Conservation (phyloP, 1,140 invertebrate species). For the Drosophila punjabiensis region DNA sequence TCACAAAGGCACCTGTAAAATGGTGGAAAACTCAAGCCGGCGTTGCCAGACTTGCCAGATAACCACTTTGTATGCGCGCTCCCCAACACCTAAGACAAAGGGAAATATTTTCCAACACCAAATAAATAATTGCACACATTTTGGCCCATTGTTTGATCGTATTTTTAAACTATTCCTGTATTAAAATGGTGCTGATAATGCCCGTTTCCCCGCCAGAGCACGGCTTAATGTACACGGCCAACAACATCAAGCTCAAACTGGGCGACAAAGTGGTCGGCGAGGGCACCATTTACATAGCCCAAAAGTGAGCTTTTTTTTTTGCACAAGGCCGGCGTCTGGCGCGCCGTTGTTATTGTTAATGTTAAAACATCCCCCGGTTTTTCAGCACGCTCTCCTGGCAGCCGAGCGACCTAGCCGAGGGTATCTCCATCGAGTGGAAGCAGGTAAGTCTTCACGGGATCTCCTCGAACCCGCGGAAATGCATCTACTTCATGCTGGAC, state of each 20-base stretch:
- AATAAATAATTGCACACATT: constrained; percentile 11
- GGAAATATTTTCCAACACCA: constrained; percentile 46
- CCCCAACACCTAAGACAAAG: background rate
- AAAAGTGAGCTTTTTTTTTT: constrained; percentile 64
- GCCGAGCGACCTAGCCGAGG: constrained; percentile 62
- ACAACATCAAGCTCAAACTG: constrained; percentile 77
- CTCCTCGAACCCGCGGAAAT: constrained; percentile 72
- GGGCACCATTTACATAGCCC: constrained; percentile 78
- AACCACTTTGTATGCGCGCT: background rate
- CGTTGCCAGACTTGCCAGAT: background rate
- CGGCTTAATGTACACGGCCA: constrained; percentile 73
- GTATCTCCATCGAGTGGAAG: constrained; percentile 80
- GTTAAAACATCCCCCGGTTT: background rate
- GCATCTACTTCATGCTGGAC: constrained; percentile 84
- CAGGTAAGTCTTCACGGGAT: constrained; percentile 81
- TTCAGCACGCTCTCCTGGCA: constrained; percentile 74
- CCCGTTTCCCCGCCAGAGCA: constrained; percentile 68
- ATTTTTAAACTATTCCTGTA: constrained; percentile 41
- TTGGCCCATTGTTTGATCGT: constrained; percentile 28
- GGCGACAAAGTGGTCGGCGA: constrained; percentile 70
- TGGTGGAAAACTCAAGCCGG: background rate
- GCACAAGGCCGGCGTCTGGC: constrained; percentile 39
- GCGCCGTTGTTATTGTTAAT: constrained; percentile 27
- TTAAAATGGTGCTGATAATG: constrained; percentile 82
- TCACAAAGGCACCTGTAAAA: constrained; percentile 6